A percentile compares a stretch with the other conserved stretches of the same genome.
phyloP scores from a whole-genome alignment of 2,797 vertebrate species.

The Ptychadena robeensis region DNA sequence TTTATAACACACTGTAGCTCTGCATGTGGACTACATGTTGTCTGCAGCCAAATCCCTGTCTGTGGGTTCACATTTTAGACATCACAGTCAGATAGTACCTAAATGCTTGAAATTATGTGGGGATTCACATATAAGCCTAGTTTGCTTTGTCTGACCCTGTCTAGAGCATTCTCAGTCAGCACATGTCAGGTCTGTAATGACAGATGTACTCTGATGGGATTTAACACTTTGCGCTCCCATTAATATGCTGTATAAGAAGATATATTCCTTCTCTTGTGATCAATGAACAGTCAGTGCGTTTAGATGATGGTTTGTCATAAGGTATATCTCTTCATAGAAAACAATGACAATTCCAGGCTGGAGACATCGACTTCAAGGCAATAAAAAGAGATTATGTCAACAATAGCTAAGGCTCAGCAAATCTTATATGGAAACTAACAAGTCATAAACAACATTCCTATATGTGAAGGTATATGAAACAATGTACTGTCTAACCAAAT shows the following conservation, averaged over 20 bases:
- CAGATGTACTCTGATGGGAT: conserved; percentile 21
- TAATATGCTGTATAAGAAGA: not conserved
- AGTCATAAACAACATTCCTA: not conserved
- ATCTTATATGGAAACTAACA: not conserved
- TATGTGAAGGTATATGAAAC: conserved; percentile 4
- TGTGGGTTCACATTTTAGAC: conserved; percentile 37
- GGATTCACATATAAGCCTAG: conserved; percentile 46
- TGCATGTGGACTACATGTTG: conserved; percentile 33
- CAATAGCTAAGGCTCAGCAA: conserved; percentile 2
- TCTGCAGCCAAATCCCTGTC: conserved; percentile 32
- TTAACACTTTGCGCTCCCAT: conserved; percentile 21
- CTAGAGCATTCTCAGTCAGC: conserved; percentile 32
- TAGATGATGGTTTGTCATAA: not conserved
- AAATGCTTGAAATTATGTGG: conserved; percentile 45
- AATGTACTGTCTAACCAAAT: not conserved
- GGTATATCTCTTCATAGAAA: not conserved
- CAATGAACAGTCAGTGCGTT: not conserved
- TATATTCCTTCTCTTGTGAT: not conserved
- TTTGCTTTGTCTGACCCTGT: conserved; percentile 49
- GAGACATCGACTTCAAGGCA: not conserved
- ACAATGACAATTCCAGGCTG: not conserved
- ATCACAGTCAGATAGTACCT: conserved; percentile 41
- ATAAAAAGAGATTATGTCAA: conserved; percentile 2
- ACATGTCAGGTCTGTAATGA: conserved; percentile 44
- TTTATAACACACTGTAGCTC: conserved; percentile 20